Conservation (phyloP, 2,888 invertebrate genomes). For the Rosalia funebris region DNA sequence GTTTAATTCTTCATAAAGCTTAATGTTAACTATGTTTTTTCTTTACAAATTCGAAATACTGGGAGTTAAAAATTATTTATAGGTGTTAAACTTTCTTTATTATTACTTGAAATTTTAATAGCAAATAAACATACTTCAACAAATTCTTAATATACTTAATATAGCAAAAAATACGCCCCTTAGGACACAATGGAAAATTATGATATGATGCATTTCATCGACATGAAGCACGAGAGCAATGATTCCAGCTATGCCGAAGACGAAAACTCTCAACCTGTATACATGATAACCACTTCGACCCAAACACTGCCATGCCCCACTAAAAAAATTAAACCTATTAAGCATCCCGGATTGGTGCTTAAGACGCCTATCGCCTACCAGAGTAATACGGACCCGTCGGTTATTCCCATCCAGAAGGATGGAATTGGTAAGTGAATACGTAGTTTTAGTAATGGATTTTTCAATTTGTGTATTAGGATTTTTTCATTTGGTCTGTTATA, state of each 20-base stretch:
- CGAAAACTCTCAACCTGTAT: conserved; percentile 61
- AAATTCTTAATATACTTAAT: too few species aligned
- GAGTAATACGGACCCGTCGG: conserved; percentile 82
- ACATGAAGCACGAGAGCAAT: conserved; percentile 62
- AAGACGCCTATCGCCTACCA: conserved; percentile 84
- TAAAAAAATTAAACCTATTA: conserved; percentile 77
- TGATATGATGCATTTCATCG: conserved; percentile 62
- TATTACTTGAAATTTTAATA: too few species aligned
- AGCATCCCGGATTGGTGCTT: conserved; percentile 77
- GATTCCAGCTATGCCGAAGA: conserved; percentile 66
- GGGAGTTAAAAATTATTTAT: too few species aligned
- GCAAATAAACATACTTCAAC: too few species aligned
- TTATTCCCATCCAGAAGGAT: conserved; percentile 88
- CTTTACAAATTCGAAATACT: too few species aligned
- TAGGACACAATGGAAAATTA: conserved; percentile 62
- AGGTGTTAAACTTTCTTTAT: too few species aligned
- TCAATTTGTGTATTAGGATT: too few species aligned
- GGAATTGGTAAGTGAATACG: conserved; percentile 83
- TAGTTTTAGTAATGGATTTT: background rate
- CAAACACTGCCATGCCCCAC: conserved; percentile 68
- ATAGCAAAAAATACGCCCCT: too few species aligned
- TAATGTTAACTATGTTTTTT: too few species aligned
- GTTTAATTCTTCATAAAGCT: too few species aligned
- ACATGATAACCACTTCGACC: conserved; percentile 67
- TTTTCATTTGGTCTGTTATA: too few species aligned